These are phyloP conservation scores for Mesorhabditis belari DNA, from an alignment of 2,888 invertebrate genomes.

Conservation along the genomic window DNA sequence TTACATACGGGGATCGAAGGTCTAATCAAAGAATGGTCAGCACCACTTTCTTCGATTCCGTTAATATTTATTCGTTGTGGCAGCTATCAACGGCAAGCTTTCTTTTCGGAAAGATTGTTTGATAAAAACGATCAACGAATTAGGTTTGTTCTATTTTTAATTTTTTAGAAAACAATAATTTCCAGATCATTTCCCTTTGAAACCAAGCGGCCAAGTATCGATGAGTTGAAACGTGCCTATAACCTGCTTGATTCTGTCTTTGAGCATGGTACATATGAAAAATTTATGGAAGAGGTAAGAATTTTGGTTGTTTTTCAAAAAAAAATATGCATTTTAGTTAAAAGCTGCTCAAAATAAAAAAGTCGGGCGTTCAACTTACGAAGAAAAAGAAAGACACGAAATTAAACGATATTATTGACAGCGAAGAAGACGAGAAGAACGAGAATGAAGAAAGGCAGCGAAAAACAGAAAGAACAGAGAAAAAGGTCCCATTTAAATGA, in stretches of 20 bases:
- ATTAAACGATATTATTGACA: not conserved
- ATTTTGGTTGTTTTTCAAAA: too few relatives aligned
- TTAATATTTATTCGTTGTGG: slow-evolving; percentile 71
- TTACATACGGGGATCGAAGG: slow-evolving; percentile 67
- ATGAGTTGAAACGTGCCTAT: slow-evolving; percentile 72
- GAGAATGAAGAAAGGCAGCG: not conserved
- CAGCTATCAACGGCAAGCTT: slow-evolving; percentile 65
- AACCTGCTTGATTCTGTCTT: slow-evolving; percentile 61
- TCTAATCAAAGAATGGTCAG: slow-evolving; percentile 66
- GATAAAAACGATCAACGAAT: not conserved
- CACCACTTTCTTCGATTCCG: slow-evolving; percentile 65
- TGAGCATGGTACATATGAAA: slow-evolving; percentile 6
- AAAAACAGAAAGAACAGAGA: not conserved
- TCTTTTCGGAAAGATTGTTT: slow-evolving; percentile 64
- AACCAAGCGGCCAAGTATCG: slow-evolving; percentile 72
- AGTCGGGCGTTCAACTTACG: not conserved
- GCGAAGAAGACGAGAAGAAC: not conserved
- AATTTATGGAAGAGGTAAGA: not conserved
- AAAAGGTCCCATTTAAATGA: not conserved
- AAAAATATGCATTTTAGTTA: too few relatives aligned
- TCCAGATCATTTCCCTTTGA: slow-evolving; percentile 71
- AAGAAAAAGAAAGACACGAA: not conserved
- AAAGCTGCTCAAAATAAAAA: too few relatives aligned
- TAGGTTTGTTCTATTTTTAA: too few relatives aligned
- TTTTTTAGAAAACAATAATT: too few relatives aligned